A percentile compares a stretch with the other conserved stretches of the same genome.
Conservation (phyloP, 1,140 invertebrate genomes). For the Diorhabda elongata region DNA sequence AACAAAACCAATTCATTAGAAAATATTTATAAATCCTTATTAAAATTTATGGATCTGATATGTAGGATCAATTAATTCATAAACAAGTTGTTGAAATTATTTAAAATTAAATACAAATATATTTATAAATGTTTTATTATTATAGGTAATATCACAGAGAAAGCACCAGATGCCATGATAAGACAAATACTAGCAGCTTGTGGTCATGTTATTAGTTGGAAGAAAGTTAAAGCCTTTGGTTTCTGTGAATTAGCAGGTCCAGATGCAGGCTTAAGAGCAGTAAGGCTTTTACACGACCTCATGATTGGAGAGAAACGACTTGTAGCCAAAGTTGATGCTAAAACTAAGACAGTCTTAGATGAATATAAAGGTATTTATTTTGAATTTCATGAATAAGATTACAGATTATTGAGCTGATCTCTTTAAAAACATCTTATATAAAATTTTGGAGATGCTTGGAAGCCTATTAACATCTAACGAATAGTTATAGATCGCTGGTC, state of each 20-base stretch:
- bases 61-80: too few species aligned
- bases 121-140: slow-evolving; percentile 15
- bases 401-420: too few species aligned
- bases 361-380: slow-evolving; percentile 75
- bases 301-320: slow-evolving; percentile 90
- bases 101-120: too few species aligned
- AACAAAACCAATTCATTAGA: too few species aligned
- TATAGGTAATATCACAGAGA: slow-evolving; percentile 91
- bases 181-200: slow-evolving; percentile 85
- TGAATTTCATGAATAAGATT: neutral
- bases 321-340: slow-evolving; percentile 96
- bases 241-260: slow-evolving; percentile 96
- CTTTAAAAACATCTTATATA: too few species aligned
- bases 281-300: slow-evolving; percentile 90
- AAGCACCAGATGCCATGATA: slow-evolving; percentile 92
- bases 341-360: slow-evolving; percentile 90
- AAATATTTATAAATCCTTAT: too few species aligned
- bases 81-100: too few species aligned
- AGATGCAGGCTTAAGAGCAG: slow-evolving; percentile 90
- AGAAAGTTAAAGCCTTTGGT: slow-evolving; percentile 96
- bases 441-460: too few species aligned
- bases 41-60: too few species aligned
- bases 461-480: too few species aligned
- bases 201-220: slow-evolving; percentile 94
- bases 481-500: too few species aligned